Conservation (phyloP, 1,140 invertebrate species). For the Drosophila ercepeae region DNA sequence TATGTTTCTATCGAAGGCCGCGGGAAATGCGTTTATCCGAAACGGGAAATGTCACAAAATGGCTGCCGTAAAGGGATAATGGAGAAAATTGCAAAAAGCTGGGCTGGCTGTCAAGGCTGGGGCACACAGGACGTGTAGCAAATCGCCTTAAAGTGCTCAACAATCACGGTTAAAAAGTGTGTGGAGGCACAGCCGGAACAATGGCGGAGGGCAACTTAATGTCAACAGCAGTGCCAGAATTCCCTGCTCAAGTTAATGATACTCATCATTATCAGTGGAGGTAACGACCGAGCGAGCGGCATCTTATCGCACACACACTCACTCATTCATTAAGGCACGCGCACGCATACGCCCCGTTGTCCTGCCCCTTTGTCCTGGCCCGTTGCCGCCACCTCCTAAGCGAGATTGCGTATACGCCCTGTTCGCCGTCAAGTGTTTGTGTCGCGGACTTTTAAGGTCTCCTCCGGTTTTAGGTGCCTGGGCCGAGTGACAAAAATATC, state of each 20-base stretch:
- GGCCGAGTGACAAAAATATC: slow-evolving; percentile 74
- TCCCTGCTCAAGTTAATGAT: slow-evolving; percentile 64
- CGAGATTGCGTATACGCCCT: slow-evolving; percentile 70
- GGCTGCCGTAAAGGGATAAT: slow-evolving; percentile 37
- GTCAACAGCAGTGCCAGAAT: slow-evolving; percentile 46
- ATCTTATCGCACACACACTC: slow-evolving; percentile 53
- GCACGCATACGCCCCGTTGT: slow-evolving; percentile 52
- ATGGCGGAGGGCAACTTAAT: slow-evolving; percentile 53
- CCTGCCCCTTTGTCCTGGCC: slow-evolving; percentile 14
- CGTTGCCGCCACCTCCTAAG: not conserved
- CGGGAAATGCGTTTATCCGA: slow-evolving; percentile 71
- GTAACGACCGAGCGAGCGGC: slow-evolving; percentile 17
- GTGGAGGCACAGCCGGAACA: slow-evolving; percentile 19
- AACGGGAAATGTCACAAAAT: slow-evolving; percentile 73
- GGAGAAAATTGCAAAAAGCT: slow-evolving; percentile 30
- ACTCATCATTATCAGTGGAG: slow-evolving; percentile 70
- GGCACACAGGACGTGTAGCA: slow-evolving; percentile 14
- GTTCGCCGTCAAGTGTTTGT: slow-evolving; percentile 60
- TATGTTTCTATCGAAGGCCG: slow-evolving; percentile 51
- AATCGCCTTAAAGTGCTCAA: slow-evolving; percentile 67
- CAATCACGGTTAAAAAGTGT: not conserved
- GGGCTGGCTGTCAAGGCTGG: slow-evolving; percentile 63
- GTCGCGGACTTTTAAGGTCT: slow-evolving; percentile 24
- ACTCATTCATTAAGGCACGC: slow-evolving; percentile 72
- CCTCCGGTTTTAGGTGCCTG: slow-evolving; percentile 3